A percentile compares a stretch with the other conserved stretches of the same genome.
These are phyloP conservation scores for Hirtodrosophila duncani DNA, from an alignment of 2,888 invertebrate genomes.

Conservation along the genomic window DNA sequence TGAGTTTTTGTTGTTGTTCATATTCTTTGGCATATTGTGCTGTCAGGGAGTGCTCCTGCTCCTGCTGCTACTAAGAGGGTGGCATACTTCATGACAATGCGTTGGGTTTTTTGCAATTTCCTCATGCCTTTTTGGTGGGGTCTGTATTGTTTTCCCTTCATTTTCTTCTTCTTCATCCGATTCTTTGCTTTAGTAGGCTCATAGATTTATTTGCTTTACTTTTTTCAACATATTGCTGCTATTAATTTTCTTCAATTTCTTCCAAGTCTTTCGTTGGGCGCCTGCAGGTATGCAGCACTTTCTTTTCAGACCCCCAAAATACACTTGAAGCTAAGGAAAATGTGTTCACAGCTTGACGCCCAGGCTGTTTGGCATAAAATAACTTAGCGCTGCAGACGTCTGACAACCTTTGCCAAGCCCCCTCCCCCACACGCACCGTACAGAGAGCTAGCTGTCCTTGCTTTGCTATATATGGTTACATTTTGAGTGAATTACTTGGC, in stretches of 20 bases:
- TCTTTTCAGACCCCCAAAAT: constrained; percentile 18
- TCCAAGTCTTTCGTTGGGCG: constrained; percentile 26
- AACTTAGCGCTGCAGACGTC: too few relatives aligned
- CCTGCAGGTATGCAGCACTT: constrained; percentile 56
- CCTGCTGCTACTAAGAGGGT: too few relatives aligned
- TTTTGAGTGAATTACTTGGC: constrained; percentile 50
- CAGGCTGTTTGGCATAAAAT: too few relatives aligned
- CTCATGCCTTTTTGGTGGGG: constrained; percentile 24
- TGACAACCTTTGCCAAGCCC: too few relatives aligned
- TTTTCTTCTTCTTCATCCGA: not conserved
- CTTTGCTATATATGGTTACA: constrained; percentile 40
- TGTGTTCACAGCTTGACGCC: too few relatives aligned
- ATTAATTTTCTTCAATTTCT: not conserved
- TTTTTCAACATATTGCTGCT: not conserved
- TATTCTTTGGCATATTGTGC: too few relatives aligned
- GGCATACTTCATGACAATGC: too few relatives aligned
- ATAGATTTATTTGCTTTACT: not conserved
- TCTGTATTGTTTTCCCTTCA: constrained; percentile 19
- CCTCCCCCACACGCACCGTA: not conserved
- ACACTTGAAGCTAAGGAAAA: too few relatives aligned
- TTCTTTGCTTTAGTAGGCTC: constrained; percentile 12
- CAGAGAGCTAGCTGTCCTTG: not conserved
- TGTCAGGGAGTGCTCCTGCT: not conserved
- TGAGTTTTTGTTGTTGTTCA: too few relatives aligned
- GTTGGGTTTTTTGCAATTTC: constrained; percentile 19